Evolutionary conservation across 2,113 vertebrate genomes (phyloP).

Genomic region (Gavia stellata): DNA sequence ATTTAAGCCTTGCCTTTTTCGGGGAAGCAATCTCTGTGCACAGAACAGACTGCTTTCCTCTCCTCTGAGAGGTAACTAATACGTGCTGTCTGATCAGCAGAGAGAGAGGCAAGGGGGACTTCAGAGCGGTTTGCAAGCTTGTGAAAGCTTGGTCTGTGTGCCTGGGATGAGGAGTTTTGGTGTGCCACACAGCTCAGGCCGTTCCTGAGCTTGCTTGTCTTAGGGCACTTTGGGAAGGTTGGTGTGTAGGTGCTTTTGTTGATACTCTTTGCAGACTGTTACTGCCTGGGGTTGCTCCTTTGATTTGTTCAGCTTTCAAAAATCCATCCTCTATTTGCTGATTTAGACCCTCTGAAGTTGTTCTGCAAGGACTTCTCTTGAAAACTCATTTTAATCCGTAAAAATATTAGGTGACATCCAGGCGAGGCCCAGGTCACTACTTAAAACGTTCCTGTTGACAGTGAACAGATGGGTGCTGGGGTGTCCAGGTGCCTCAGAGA

Average conservation of each 20-base stretch:
- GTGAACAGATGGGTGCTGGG: not conserved
- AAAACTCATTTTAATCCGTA: not conserved
- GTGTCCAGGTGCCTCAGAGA: not conserved
- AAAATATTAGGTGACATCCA: not conserved
- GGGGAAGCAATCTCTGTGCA: not conserved
- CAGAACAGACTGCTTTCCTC: not conserved
- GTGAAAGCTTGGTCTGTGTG: not conserved
- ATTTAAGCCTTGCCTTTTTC: not conserved
- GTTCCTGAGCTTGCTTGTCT: not conserved
- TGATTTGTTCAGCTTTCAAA: not conserved
- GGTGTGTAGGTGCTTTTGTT: not conserved
- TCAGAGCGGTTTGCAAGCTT: not conserved
- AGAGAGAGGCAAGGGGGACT: not conserved
- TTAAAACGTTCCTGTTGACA: not conserved
- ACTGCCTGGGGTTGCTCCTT: not conserved
- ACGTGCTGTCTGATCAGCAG: not conserved
- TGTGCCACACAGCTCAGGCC: not conserved
- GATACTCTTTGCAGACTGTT: not conserved
- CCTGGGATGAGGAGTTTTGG: not conserved
- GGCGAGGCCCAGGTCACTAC: not conserved
- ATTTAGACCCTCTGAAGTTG: not conserved
- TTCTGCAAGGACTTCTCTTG: not conserved
- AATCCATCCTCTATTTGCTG: fast-evolving
- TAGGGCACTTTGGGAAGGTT: not conserved
- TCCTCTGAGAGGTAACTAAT: not conserved